These are phyloP conservation scores for Cryptus viduatorius DNA, from an alignment of 2,888 invertebrate species.

Conservation along the genomic window DNA sequence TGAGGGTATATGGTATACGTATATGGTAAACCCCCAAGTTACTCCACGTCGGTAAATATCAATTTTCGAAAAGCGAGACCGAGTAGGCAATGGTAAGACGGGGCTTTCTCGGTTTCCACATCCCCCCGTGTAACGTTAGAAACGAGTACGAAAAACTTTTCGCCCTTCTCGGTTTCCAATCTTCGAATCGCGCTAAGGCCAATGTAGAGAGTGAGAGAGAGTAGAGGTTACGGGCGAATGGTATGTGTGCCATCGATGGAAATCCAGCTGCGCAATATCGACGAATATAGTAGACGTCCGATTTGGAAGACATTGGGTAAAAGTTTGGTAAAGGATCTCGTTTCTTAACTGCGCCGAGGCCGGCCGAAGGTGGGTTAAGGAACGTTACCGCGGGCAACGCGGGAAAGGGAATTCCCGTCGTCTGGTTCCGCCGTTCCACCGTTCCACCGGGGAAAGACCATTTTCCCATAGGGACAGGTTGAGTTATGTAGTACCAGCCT, in stretches of 20 bases:
- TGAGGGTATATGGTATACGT: background rate
- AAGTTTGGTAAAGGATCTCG: constrained; percentile 52
- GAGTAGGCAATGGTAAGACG: constrained; percentile 13
- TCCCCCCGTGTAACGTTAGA: constrained; percentile 15
- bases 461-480: constrained; percentile 48
- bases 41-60: constrained; percentile 55
- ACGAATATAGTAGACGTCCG: constrained; percentile 46
- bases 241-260: constrained; percentile 35
- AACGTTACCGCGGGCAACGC: background rate
- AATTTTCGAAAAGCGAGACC: constrained; percentile 51
- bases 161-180: constrained; percentile 58
- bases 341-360: constrained; percentile 9
- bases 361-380: constrained; percentile 8
- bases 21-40: constrained; percentile 32
- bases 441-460: constrained; percentile 43
- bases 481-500: constrained; percentile 55
- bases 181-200: constrained; percentile 22
- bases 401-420: constrained; percentile 8
- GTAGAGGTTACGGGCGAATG: constrained; percentile 17
- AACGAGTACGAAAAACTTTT: constrained; percentile 51
- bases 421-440: constrained; percentile 31
- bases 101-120: background rate
- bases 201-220: constrained; percentile 6
- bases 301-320: constrained; percentile 58
- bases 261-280: constrained; percentile 56